These are phyloP conservation scores for Acleris cristana DNA, from an alignment of 2,888 invertebrate species.

Conservation along the genomic window DNA sequence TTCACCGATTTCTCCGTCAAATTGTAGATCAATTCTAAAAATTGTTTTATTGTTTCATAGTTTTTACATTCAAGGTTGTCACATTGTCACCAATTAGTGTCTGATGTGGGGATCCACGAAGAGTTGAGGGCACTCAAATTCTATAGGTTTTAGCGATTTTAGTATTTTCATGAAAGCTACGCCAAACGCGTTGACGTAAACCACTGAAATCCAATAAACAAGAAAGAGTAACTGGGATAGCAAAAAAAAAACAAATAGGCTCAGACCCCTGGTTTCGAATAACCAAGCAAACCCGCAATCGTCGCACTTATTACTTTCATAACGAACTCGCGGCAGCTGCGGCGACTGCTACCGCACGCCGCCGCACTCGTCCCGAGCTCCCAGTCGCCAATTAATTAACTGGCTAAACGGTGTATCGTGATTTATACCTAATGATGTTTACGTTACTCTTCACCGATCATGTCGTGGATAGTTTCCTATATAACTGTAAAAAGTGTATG, in stretches of 20 bases:
- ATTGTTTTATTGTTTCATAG: too few relatives aligned
- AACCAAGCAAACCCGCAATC: constrained; percentile 52
- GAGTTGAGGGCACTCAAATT: too few relatives aligned
- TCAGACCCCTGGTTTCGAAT: constrained; percentile 45
- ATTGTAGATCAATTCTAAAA: too few relatives aligned
- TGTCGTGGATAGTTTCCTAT: constrained; percentile 55
- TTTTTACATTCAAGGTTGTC: too few relatives aligned
- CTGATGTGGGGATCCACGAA: too few relatives aligned
- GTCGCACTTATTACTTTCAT: constrained; percentile 78
- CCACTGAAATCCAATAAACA: too few relatives aligned
- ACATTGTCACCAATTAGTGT: too few relatives aligned
- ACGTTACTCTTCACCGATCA: constrained; percentile 78
- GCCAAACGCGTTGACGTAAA: too few relatives aligned
- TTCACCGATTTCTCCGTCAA: too few relatives aligned
- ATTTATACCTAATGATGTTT: constrained; percentile 80
- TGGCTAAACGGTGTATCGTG: constrained; percentile 80
- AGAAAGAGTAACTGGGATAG: constrained; percentile 47
- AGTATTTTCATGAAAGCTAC: too few relatives aligned
- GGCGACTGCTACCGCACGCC: constrained; percentile 41
- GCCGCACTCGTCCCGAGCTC: constrained; percentile 52
- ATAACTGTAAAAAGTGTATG: too few relatives aligned
- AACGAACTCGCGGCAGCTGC: constrained; percentile 72
- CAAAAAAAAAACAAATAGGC: constrained; percentile 62
- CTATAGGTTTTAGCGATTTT: too few relatives aligned
- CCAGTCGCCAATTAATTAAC: constrained; percentile 81